A percentile compares a stretch with the other conserved stretches of the same genome.
These are phyloP conservation scores for Phaethornis superciliosus DNA, from an alignment of 2,113 vertebrate species.

Conservation along the genomic window DNA sequence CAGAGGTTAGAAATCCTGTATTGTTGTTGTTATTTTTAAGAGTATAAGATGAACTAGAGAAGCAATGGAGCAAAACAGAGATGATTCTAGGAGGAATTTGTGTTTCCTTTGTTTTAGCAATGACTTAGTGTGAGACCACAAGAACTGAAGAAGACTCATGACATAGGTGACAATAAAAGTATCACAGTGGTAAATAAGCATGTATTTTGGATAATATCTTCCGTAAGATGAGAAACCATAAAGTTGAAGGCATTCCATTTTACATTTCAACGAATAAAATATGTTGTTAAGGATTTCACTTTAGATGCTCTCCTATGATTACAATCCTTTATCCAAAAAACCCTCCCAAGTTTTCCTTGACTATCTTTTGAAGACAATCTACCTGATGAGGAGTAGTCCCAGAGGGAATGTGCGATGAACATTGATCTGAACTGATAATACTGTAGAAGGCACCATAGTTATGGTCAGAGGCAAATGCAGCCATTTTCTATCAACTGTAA, in stretches of 20 bases:
- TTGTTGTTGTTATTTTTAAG: not conserved
- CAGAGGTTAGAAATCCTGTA: not conserved
- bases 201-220: not conserved
- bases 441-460: not conserved
- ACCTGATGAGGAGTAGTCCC: not conserved
- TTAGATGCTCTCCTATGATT: not conserved
- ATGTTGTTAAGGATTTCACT: not conserved
- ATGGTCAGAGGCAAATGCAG: not conserved
- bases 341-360: not conserved
- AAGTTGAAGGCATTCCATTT: not conserved
- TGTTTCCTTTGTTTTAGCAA: not conserved
- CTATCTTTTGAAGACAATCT: not conserved
- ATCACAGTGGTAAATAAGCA: not conserved
- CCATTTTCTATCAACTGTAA: not conserved
- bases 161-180: not conserved
- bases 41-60: not conserved
- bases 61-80: not conserved
- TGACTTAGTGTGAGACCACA: not conserved
- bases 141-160: not conserved
- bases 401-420: not conserved
- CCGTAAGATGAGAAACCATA: not conserved
- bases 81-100: not conserved
- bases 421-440: not conserved
- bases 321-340: not conserved
- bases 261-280: not conserved